phyloP scores from a whole-genome alignment of 2,888 invertebrate species.

The Philopedon plagiatum region DNA sequence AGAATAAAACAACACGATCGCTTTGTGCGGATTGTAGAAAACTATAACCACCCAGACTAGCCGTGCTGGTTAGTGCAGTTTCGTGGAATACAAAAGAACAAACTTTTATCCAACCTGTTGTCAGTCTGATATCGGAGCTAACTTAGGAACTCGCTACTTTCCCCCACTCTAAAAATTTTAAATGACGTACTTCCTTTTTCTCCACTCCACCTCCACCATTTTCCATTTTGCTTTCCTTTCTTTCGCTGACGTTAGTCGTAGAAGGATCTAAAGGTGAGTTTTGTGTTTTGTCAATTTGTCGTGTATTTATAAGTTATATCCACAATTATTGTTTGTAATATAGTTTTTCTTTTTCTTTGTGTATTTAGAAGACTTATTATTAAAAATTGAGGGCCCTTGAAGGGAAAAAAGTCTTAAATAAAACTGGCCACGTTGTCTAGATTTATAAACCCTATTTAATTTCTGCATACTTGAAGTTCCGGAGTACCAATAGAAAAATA shows the following conservation, averaged over 20 bases:
- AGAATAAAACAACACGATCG: too few species aligned
- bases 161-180: not conserved
- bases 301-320: not conserved
- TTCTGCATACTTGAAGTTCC: too few species aligned
- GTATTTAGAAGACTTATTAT: not conserved
- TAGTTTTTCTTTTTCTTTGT: not conserved
- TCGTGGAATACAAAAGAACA: too few species aligned
- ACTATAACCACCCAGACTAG: too few species aligned
- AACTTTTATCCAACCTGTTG: not conserved
- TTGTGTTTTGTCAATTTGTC: not conserved
- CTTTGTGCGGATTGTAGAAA: too few species aligned
- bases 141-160: not conserved
- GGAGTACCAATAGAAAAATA: too few species aligned
- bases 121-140: not conserved
- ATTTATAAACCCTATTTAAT: too few species aligned
- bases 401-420: too few species aligned
- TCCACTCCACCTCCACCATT: slow-evolving; percentile 6
- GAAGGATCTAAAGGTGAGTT: slow-evolving; percentile 58
- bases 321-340: not conserved
- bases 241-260: slow-evolving; percentile 53
- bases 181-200: slow-evolving; percentile 17
- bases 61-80: too few species aligned
- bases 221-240: slow-evolving; percentile 54
- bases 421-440: too few species aligned
- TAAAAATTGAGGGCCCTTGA: not conserved